phyloP scores from a whole-genome alignment of 2,888 invertebrate genomes.

The Tetropium fuscum region DNA sequence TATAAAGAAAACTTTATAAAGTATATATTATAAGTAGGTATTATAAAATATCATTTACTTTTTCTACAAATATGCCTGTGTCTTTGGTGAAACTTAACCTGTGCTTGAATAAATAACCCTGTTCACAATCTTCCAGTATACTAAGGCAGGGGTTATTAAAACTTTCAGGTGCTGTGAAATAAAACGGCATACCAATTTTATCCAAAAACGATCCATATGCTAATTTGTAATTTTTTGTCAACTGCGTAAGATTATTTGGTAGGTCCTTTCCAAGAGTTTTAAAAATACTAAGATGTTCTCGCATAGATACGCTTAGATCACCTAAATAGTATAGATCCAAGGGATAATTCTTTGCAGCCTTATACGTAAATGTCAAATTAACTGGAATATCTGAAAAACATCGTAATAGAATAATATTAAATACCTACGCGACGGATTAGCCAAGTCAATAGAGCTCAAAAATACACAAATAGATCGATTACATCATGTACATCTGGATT shows the following conservation, averaged over 20 bases:
- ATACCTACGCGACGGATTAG: too few relatives aligned
- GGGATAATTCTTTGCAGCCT: conserved; percentile 86
- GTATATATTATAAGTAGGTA: neutral
- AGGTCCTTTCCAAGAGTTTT: conserved; percentile 75
- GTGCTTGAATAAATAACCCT: conserved; percentile 86
- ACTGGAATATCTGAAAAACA: conserved; percentile 60
- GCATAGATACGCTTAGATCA: conserved; percentile 93
- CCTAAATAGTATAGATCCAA: conserved; percentile 92
- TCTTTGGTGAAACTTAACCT: conserved; percentile 75
- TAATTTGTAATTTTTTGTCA: conserved; percentile 80
- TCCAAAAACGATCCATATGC: conserved; percentile 85
- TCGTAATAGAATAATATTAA: neutral
- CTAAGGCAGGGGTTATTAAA: conserved; percentile 74
- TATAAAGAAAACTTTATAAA: neutral
- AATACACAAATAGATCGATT: too few relatives aligned
- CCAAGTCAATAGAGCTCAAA: too few relatives aligned
- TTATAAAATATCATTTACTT: conserved; percentile 31
- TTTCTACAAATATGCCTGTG: conserved; percentile 64
- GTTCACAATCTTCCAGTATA: conserved; percentile 72
- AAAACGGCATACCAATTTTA: conserved; percentile 82
- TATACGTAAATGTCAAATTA: conserved; percentile 74
- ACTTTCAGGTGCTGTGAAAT: conserved; percentile 65
- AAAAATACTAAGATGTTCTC: conserved; percentile 84
- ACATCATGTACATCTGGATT: too few relatives aligned
- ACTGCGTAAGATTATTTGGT: conserved; percentile 70